Base-by-base conservation (phyloP, 2,888 invertebrate species). In the Phyllotreta cruciferae region DNA sequence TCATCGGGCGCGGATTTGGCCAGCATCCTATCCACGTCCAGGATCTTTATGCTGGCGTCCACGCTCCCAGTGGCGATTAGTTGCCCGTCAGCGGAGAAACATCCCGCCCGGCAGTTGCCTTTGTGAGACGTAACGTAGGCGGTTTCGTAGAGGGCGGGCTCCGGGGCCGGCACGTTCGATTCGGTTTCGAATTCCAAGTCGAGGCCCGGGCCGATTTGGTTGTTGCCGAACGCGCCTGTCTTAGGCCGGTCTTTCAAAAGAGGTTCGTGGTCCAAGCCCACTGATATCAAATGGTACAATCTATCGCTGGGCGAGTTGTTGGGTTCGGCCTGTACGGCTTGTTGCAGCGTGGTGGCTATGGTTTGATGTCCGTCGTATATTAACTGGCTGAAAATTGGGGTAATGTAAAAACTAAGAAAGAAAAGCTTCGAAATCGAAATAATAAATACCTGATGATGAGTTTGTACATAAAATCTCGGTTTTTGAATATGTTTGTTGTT, bases 101-200 rank as follows among this genome's bases (percentile, higher is more conserved):
- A 96, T 5, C 97, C 98, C 0, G 98, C 93, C 57, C 98, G 85
- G 70, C 98, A 99, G 60, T 94, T 91, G 73, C 94, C 96, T 82
- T 98, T 98, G 82, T 99, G 98, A 3, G 97, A 95, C 1, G 99
- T 99, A 38, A 99, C 96, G 78, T 98, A 99, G 0, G 98, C 98
- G 0, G 99, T 99, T 83, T 99, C 98, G 78, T 99, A 99, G 7
- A 95, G 88, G 0, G 96, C 95, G 0, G 98, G 98, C 79, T 99
- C 98, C 0, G 98, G 97, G 0, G 98, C 96, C 10, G 94, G 86
- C 0, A 93, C 90, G 5, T 91, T 91, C 0, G 95, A 93, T 80
- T 99, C 98, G 56, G 97, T 96, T 79, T 98, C 98, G 81, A 91
- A 98, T 80, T 99, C 98, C 67, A 99, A 82, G 82, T 99, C 98